Evolutionary conservation across 1,140 invertebrate genomes (phyloP).

Genomic region (Lordiphosa mommai): DNA sequence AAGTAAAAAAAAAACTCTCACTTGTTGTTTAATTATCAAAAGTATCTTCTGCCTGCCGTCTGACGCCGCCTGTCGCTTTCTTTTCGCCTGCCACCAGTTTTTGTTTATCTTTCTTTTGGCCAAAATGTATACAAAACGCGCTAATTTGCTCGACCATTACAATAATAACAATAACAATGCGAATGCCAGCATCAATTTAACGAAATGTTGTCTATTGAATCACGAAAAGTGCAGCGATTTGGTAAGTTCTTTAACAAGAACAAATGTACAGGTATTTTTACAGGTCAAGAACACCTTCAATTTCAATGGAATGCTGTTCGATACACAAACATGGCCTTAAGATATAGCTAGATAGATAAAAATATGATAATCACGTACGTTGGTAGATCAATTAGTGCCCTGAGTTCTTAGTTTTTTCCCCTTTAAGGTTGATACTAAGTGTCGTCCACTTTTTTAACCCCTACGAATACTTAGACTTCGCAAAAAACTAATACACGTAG

Average conservation of each 20-base stretch:
- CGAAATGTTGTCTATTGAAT: slow-evolving; percentile 33
- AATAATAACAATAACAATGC: slow-evolving; percentile 51
- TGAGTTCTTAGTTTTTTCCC: too few species aligned
- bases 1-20: slow-evolving; percentile 52
- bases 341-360: too few species aligned
- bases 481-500: too few species aligned
- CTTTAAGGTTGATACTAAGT: too few species aligned
- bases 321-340: too few species aligned
- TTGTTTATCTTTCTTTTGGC: slow-evolving; percentile 14
- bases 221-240: slow-evolving; percentile 54
- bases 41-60: slow-evolving; percentile 4
- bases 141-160: slow-evolving; percentile 50
- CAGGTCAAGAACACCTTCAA: too few species aligned
- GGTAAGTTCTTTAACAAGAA: slow-evolving; percentile 46
- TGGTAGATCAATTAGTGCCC: too few species aligned
- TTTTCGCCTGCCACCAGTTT: slow-evolving; percentile 50
- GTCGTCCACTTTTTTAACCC: too few species aligned
- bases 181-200: slow-evolving; percentile 12
- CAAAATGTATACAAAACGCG: slow-evolving; percentile 75
- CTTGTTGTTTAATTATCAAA: slow-evolving; percentile 68
- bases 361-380: too few species aligned
- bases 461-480: too few species aligned
- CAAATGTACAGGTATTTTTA: neutral
- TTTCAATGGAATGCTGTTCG: too few species aligned
- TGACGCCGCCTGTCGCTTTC: slow-evolving; percentile 36